Evolutionary conservation across 2,888 invertebrate genomes (phyloP), one percentile per base, ranked within the genome.

Genomic region (Eudemis profundana): DNA sequence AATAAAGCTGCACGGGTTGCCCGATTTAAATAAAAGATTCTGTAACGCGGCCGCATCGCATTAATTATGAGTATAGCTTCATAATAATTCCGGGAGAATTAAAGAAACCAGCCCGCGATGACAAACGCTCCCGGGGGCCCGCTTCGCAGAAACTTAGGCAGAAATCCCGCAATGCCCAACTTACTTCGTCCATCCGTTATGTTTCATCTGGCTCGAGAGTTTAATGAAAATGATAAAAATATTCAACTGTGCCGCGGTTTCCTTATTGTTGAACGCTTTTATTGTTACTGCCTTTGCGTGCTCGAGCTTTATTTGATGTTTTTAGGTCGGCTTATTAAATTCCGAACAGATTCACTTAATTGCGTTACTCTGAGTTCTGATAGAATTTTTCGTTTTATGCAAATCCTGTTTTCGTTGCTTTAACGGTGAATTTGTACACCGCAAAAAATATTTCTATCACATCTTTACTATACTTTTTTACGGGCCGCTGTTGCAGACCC

Each of bases 211-310:
- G 73, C 76, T 72, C 70, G 73, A 68, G 72, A 71, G 72, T 76
- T 76, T 80, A 81, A 83, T 83, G 77, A 78, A 80, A 82, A 84
- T 78, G 71, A 74, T 78, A 79, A 79, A 79, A 81, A 77, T 75
- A 76, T 76, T 78, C 71, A 70, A 73, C 69, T 70, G 61, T 53
- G 51, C 61, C 42, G 44, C 56, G 50, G 63, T 50, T 44, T 63
- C 66, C 72, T 72, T 76, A 72, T 75, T 78, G 72, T 72, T 66
- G 60, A 65, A 66, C 54, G 68, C 71, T 74, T 72, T 74, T 76
- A 72, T 72, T 72, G 69, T 70, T 59, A 68, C 61, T 59, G 61
- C 47, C 47, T 47, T 69, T 63, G 56, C 53, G 59, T 50, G 56
- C 42, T 53, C 19, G 36, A 27, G 51, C 62, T 66, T 70, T 67